Conservation (phyloP, 2,113 vertebrate species). For the Callospermophilus lateralis region DNA sequence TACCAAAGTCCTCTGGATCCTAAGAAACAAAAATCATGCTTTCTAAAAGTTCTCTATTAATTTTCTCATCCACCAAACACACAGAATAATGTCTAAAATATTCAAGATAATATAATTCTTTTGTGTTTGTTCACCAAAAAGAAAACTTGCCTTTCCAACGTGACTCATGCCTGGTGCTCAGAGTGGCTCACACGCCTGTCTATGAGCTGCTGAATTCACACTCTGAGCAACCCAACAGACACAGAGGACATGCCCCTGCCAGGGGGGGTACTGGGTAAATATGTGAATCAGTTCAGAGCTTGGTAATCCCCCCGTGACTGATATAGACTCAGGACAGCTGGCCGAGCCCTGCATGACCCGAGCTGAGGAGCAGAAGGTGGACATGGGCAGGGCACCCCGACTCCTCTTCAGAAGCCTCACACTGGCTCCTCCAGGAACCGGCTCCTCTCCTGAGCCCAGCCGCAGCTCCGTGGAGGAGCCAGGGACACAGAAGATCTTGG, state of each 20-base stretch:
- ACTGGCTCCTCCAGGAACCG: not conserved
- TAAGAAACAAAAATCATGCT: not conserved
- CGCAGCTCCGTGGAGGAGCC: not conserved
- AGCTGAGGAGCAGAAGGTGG: not conserved
- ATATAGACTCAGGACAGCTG: not conserved
- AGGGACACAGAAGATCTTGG: not conserved
- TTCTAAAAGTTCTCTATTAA: not conserved
- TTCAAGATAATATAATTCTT: not conserved
- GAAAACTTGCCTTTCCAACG: not conserved
- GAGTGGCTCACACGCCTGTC: not conserved
- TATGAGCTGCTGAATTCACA: not conserved
- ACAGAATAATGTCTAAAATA: not conserved
- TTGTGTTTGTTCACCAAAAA: conserved; percentile 24
- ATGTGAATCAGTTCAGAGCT: not conserved
- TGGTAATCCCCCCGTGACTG: not conserved
- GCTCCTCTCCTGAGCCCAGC: not conserved
- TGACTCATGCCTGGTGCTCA: not conserved
- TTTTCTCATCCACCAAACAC: not conserved
- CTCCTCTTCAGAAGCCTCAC: not conserved
- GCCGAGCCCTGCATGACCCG: not conserved
- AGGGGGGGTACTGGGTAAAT: not conserved
- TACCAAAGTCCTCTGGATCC: not conserved
- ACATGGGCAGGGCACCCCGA: too few relatives aligned
- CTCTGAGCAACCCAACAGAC: not conserved
- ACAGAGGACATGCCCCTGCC: not conserved